phyloP scores from a whole-genome alignment of 2,888 invertebrate species.

The Eristalis pertinax region DNA sequence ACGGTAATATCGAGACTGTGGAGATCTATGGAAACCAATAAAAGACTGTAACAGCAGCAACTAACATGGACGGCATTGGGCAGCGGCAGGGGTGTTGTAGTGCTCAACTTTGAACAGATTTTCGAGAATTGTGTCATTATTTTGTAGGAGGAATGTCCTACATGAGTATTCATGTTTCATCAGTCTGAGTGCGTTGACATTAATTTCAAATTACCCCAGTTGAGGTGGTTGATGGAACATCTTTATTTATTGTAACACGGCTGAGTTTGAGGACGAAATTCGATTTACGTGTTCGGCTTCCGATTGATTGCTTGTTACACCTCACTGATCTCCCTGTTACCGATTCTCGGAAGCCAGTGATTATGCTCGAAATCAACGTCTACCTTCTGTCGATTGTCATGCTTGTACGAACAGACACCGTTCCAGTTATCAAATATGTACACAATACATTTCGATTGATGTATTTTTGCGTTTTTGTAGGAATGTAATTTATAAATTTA shows the following conservation, averaged over 20 bases:
- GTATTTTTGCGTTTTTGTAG: too few species aligned
- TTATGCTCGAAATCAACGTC: too few species aligned
- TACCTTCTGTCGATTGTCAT: too few species aligned
- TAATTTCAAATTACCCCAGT: background rate
- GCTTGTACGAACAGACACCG: too few species aligned
- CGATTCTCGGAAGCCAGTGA: too few species aligned
- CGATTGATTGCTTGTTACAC: background rate
- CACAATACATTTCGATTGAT: too few species aligned
- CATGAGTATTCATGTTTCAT: background rate
- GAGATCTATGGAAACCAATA: slow-evolving; percentile 11
- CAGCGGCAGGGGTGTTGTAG: slow-evolving; percentile 5
- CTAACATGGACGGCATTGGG: background rate
- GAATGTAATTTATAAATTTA: too few species aligned
- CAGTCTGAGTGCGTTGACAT: background rate
- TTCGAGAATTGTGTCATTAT: slow-evolving; percentile 1
- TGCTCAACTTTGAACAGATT: slow-evolving; percentile 13
- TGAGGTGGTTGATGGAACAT: background rate
- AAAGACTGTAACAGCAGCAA: background rate
- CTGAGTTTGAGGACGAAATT: background rate
- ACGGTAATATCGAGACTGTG: background rate
- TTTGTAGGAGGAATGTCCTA: background rate
- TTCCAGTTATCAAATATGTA: too few species aligned
- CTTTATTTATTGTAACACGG: background rate
- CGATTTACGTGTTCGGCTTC: background rate
- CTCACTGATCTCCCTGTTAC: too few species aligned